Conservation (phyloP, 2,888 invertebrate genomes). For the Iselma pallidipennis region DNA sequence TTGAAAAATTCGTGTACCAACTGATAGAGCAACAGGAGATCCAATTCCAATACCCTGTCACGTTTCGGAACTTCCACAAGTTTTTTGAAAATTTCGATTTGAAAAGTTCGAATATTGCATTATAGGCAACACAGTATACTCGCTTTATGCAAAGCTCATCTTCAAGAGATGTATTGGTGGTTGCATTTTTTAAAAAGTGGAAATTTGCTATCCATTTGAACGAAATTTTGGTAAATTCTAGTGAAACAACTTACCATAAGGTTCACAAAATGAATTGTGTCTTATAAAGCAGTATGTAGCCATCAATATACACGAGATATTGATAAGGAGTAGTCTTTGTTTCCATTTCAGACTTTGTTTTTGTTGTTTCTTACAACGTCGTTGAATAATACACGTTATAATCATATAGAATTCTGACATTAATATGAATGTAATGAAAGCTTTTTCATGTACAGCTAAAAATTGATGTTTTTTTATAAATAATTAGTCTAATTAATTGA, state of each 20-base stretch:
- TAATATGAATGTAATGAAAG: conserved; percentile 85
- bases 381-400: conserved; percentile 72
- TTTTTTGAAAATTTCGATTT: too few relatives aligned
- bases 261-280: conserved; percentile 91
- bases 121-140: too few relatives aligned
- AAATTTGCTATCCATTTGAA: too few relatives aligned
- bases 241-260: conserved; percentile 72
- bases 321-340: conserved; percentile 72
- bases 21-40: too few relatives aligned
- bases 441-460: conserved; percentile 82
- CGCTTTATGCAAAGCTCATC: too few relatives aligned
- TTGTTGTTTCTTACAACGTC: conserved; percentile 69
- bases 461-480: too few relatives aligned
- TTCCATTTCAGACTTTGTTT: conserved; percentile 76
- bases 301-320: conserved; percentile 72
- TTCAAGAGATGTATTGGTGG: too few relatives aligned
- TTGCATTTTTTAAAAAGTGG: too few relatives aligned
- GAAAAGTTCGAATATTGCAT: too few relatives aligned
- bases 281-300: conserved; percentile 89
- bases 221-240: background rate
- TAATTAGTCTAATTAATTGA: background rate
- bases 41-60: too few relatives aligned
- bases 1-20: too few relatives aligned
- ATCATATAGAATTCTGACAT: conserved; percentile 88
- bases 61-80: too few relatives aligned